A percentile compares a stretch with the other conserved stretches of the same genome.
Evolutionary conservation across 2,797 vertebrate genomes (phyloP).

Genomic region (Denticeps clupeoides): DNA sequence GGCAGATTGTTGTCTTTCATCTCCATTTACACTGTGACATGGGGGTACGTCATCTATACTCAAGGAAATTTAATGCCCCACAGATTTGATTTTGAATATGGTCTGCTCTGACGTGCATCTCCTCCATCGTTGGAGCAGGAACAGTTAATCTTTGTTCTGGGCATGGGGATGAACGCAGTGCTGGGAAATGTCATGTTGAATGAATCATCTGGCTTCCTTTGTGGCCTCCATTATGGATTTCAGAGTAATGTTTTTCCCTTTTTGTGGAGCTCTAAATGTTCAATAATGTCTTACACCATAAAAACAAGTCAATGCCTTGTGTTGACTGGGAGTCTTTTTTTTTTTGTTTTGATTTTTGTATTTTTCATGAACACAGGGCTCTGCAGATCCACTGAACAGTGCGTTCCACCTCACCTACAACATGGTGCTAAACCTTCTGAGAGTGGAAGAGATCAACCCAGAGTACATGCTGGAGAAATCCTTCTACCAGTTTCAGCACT

Average conservation of each 20-base stretch:
- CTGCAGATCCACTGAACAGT: conserved; percentile 89
- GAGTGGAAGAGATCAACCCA: conserved; percentile 95
- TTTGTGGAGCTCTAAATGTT: too few relatives aligned
- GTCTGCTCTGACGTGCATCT: neutral
- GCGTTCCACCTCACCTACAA: conserved; percentile 96
- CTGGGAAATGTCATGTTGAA: neutral
- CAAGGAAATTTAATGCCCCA: too few relatives aligned
- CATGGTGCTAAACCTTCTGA: conserved; percentile 93
- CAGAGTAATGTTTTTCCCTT: too few relatives aligned
- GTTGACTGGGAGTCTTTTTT: too few relatives aligned
- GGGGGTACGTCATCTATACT: too few relatives aligned
- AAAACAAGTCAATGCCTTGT: too few relatives aligned
- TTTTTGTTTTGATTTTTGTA: neutral
- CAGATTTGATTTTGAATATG: too few relatives aligned
- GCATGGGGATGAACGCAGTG: neutral
- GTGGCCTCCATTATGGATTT: too few relatives aligned
- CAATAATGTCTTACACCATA: too few relatives aligned
- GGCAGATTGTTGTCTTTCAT: too few relatives aligned
- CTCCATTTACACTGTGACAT: too few relatives aligned
- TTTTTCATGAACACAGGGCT: conserved; percentile 59
- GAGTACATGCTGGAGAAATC: conserved; percentile 98
- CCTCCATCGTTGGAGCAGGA: neutral
- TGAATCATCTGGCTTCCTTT: conserved; percentile 4
- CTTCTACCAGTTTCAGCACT: conserved; percentile 96
- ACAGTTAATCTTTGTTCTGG: neutral